Conservation (phyloP, 37 sponge, comb jelly and placozoan species). For the Bolinopsis microptera region DNA sequence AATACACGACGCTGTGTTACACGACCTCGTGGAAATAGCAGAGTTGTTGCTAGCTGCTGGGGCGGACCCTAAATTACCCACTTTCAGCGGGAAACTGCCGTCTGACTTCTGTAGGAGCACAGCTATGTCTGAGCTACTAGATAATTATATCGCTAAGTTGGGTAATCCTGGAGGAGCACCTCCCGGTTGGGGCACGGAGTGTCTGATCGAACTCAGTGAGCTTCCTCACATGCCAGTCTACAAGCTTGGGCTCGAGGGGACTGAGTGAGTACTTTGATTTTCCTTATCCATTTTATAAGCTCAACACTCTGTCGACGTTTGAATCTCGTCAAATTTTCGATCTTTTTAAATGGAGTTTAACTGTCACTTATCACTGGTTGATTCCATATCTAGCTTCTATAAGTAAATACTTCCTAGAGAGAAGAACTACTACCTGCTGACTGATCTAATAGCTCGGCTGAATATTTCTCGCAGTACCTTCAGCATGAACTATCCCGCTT, state of each 20-base stretch:
- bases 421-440: conserved; percentile 50
- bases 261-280: neutral
- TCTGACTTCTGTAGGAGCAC: neutral
- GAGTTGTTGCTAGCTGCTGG: conserved; percentile 32
- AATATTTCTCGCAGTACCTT: conserved; percentile 57
- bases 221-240: neutral
- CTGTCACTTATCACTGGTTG: too few species aligned
- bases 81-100: conserved; percentile 34
- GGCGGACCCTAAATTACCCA: conserved; percentile 61
- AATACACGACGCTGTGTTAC: conserved; percentile 21
- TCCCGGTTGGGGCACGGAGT: neutral
- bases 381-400: too few species aligned
- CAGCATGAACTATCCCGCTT: conserved; percentile 33
- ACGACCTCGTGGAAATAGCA: neutral
- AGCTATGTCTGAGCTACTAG: neutral
- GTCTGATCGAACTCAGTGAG: conserved; percentile 17
- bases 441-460: conserved; percentile 11
- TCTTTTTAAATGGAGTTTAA: too few species aligned
- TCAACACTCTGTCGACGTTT: too few species aligned
- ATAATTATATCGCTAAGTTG: neutral
- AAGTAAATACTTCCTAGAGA: neutral
- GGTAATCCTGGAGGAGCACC: neutral
- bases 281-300: too few species aligned
- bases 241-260: neutral
- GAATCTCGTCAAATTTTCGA: too few species aligned